Conservation (phyloP, 2,888 invertebrate species). For the Drosophila koepferae region DNA sequence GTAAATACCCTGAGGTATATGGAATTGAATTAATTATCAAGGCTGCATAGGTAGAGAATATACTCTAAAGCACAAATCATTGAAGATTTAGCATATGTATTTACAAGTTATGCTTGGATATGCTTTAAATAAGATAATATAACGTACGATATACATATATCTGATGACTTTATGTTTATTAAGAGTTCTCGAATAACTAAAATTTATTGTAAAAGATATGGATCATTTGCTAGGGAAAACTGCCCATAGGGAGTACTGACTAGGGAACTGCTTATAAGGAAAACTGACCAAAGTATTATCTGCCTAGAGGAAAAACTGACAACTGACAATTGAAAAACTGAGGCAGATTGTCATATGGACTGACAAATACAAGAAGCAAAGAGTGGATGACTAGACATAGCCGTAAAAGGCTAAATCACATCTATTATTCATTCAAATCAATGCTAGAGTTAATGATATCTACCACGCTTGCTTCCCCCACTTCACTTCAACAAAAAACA, state of each 20-base stretch:
- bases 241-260: background rate
- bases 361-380: too few relatives aligned
- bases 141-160: too few relatives aligned
- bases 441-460: background rate
- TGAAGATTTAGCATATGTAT: background rate
- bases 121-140: too few relatives aligned
- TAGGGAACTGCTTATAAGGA: background rate
- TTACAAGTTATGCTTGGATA: background rate
- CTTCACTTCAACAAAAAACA: background rate
- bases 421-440: rapidly evolving
- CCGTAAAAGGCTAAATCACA: background rate
- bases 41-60: background rate
- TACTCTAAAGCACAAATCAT: background rate
- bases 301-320: background rate
- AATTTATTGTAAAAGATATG: background rate
- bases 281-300: background rate
- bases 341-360: too few relatives aligned
- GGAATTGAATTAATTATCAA: background rate
- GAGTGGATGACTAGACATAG: background rate
- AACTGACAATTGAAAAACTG: background rate
- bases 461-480: background rate
- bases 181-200: background rate
- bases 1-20: background rate
- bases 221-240: background rate
- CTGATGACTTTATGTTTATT: background rate